phyloP scores from a whole-genome alignment of 2,888 invertebrate species.

The Melolontha melolontha region DNA sequence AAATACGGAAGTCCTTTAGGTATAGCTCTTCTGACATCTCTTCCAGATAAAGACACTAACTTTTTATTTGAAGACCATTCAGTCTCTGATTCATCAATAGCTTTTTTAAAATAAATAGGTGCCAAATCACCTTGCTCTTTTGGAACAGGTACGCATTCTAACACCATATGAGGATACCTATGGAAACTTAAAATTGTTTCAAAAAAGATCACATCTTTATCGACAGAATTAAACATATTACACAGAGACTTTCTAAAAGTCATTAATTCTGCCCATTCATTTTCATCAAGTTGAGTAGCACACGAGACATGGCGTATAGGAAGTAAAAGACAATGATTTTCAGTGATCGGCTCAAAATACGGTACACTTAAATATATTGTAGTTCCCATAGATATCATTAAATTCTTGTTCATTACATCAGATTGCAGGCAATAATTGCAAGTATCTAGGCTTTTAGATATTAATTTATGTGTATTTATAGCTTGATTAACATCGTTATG shows the following conservation, averaged over 20 bases:
- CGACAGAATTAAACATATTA: slow-evolving; percentile 78
- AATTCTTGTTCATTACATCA: slow-evolving; percentile 82
- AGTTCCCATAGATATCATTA: slow-evolving; percentile 83
- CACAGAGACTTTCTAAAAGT: slow-evolving; percentile 80
- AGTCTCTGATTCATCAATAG: slow-evolving; percentile 91
- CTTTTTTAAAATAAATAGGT: slow-evolving; percentile 98
- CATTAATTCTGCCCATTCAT: slow-evolving; percentile 92
- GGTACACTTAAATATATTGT: slow-evolving; percentile 91
- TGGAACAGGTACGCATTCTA: slow-evolving; percentile 91
- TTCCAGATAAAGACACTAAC: slow-evolving; percentile 77
- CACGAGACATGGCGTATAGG: slow-evolving; percentile 86
- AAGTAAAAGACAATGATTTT: slow-evolving; percentile 88
- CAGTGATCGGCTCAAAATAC: slow-evolving; percentile 80
- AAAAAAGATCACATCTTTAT: slow-evolving; percentile 89
- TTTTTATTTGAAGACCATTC: slow-evolving; percentile 98
- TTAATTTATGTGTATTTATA: slow-evolving; percentile 78
- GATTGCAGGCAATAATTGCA: slow-evolving; percentile 90
- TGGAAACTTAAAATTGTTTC: slow-evolving; percentile 78
- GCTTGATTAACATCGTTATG: slow-evolving; percentile 74
- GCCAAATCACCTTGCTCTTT: slow-evolving; percentile 87
- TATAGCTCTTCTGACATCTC: slow-evolving; percentile 82
- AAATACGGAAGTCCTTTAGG: slow-evolving; percentile 97
- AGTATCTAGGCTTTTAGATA: slow-evolving; percentile 78
- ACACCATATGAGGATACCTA: slow-evolving; percentile 83
- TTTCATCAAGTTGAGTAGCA: slow-evolving; percentile 90